Conservation (phyloP, 2,888 invertebrate species). For the Rhingia rostrata region DNA sequence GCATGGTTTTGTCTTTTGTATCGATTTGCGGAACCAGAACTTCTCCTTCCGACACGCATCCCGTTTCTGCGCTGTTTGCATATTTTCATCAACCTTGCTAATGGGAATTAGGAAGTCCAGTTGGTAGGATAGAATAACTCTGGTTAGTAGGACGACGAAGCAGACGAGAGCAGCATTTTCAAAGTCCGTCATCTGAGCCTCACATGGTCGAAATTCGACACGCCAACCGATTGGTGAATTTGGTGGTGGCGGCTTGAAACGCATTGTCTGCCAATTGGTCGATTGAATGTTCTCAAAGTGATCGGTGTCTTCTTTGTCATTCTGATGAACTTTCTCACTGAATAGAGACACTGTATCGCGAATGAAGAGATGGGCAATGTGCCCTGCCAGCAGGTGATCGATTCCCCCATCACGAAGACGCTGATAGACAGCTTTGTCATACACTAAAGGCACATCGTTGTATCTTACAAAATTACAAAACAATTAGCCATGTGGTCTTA, state of each 20-base stretch:
- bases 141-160: slow-evolving; percentile 97
- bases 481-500: not conserved
- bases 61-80: slow-evolving; percentile 96
- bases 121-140: slow-evolving; percentile 97
- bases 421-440: slow-evolving; percentile 92
- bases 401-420: slow-evolving; percentile 94
- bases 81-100: slow-evolving; percentile 98
- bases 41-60: slow-evolving; percentile 92
- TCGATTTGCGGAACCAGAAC: slow-evolving; percentile 96
- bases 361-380: slow-evolving; percentile 99
- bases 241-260: slow-evolving; percentile 98
- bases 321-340: slow-evolving; percentile 96
- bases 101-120: slow-evolving; percentile 98
- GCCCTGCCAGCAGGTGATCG: slow-evolving; percentile 95
- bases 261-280: slow-evolving; percentile 99
- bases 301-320: slow-evolving; percentile 96
- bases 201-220: slow-evolving; percentile 99
- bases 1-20: slow-evolving; percentile 82
- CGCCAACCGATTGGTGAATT: slow-evolving; percentile 99
- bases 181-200: slow-evolving; percentile 99
- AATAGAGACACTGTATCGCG: slow-evolving; percentile 97
- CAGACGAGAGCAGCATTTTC: slow-evolving; percentile 99
- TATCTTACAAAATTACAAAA: slow-evolving; percentile 85
- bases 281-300: slow-evolving; percentile 99
- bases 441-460: slow-evolving; percentile 96